Evolutionary conservation across 2,888 invertebrate genomes (phyloP).

Genomic region (Apodemia duryi): DNA sequence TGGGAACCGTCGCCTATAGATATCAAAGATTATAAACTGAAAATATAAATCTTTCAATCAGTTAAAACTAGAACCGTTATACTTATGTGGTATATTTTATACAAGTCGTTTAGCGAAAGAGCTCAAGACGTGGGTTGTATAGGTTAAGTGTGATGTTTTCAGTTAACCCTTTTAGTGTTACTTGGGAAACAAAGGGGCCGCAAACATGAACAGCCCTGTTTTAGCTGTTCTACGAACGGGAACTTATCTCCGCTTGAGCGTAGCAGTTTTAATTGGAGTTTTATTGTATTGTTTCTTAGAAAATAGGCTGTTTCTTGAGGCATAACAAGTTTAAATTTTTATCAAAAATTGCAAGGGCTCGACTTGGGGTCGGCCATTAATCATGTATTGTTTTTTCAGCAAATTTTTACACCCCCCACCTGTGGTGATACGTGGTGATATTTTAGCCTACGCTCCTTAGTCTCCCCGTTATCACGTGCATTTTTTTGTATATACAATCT

Average conservation of each 20-base stretch:
- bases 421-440: no score
- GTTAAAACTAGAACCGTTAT: not conserved
- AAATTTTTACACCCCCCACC: no score
- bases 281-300: not conserved
- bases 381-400: no score
- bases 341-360: not conserved
- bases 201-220: slow-evolving; percentile 44
- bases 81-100: not conserved
- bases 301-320: not conserved
- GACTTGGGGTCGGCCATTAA: no score
- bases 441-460: no score
- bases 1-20: no score
- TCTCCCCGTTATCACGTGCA: no score
- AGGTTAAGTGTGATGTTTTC: slow-evolving; percentile 53
- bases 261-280: slow-evolving; percentile 6
- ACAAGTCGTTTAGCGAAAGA: slow-evolving; percentile 4
- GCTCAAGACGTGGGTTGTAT: slow-evolving; percentile 23
- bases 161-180: slow-evolving; percentile 59
- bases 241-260: slow-evolving; percentile 26
- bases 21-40: no score
- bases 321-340: not conserved
- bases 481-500: no score
- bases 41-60: not conserved
- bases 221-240: slow-evolving; percentile 31
- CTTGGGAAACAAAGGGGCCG: slow-evolving; percentile 50